Conservation (phyloP, 2,797 vertebrate genomes). For the Lophotriccus pileatus region DNA sequence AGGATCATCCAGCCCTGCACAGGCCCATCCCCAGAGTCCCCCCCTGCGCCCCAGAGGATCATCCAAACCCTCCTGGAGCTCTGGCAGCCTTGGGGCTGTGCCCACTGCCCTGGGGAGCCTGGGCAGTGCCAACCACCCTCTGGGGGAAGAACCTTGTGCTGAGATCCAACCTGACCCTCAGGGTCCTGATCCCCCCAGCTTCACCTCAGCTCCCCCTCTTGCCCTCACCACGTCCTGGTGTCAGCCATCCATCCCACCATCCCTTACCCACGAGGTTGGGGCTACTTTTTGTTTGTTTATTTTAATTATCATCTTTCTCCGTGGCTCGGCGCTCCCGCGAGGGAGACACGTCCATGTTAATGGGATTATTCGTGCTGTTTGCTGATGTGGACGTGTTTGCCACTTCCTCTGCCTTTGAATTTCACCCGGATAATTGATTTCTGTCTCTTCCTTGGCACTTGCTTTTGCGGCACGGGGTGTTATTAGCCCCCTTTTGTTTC, state of each 20-base stretch:
- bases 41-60: neutral
- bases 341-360: constrained; percentile 52
- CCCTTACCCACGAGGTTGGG: neutral
- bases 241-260: neutral
- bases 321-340: constrained; percentile 7
- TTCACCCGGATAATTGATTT: constrained; percentile 78
- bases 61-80: neutral
- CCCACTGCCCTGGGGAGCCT: neutral
- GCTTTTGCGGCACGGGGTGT: constrained; percentile 65
- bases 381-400: neutral
- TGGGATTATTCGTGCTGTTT: constrained; percentile 70
- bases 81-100: neutral
- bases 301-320: constrained; percentile 72
- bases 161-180: neutral
- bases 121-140: neutral
- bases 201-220: neutral
- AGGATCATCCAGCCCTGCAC: neutral
- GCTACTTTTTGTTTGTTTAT: constrained; percentile 68
- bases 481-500: constrained; percentile 77
- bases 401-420: constrained; percentile 53
- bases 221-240: neutral
- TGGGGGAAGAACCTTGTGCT: neutral
- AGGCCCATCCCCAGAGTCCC: neutral
- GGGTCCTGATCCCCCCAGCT: rapidly evolving
- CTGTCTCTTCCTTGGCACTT: constrained; percentile 72